Evolutionary conservation across 2,888 invertebrate genomes (phyloP), one percentile per base, ranked within the genome.

Genomic region (Carpatolechia fugitivella): DNA sequence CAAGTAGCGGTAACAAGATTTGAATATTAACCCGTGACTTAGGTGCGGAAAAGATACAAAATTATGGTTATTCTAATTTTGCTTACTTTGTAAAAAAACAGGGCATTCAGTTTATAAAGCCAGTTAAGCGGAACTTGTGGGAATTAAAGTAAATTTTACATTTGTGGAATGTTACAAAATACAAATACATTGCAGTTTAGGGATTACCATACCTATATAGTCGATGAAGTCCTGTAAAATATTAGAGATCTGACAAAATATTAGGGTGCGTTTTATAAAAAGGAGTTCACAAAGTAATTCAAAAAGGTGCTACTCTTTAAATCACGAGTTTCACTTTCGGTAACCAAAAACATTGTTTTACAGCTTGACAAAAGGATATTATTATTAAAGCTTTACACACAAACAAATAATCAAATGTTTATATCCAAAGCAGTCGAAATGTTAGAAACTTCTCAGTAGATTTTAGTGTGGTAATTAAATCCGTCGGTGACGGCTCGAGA

Each of bases 401-500:
- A 24, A 24, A 24, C 6, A 24, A 24, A 33, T 33, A 33, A 2
- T 33, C 33, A 8, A 11, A 33, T 8, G n/a, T 33, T 7, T 14
- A 38, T 38, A 65, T 64, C 65, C 59, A 62, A 61, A n/a, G n/a
- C n/a, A n/a, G n/a, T 47, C 29, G 30, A 31, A 13, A 24, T 47
- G 24, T 47, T 14, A 47, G 29, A 11, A 31, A 48, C 18, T 44
- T 44, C 44, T 63, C 65, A 59, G 57, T 66, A 67, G 68, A 65
- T 76, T 76, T 77, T 74, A 76, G 74, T 74, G 67, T 63, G 71
- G 72, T 77, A 77, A 77, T 77, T 77, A 77, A 75, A 76, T 65
- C 64, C 67, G 59, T 65, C 70, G 64, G 68, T 66, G 66, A 58
- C 64, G 68, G 60, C 55, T 61, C 63, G 65, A 84, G 85, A 86